Percentiles rank a stretch among this genome's conserved stretches.
Evolutionary conservation across 1,140 invertebrate genomes (phyloP).

Genomic region (Hycleus phaleratus): DNA sequence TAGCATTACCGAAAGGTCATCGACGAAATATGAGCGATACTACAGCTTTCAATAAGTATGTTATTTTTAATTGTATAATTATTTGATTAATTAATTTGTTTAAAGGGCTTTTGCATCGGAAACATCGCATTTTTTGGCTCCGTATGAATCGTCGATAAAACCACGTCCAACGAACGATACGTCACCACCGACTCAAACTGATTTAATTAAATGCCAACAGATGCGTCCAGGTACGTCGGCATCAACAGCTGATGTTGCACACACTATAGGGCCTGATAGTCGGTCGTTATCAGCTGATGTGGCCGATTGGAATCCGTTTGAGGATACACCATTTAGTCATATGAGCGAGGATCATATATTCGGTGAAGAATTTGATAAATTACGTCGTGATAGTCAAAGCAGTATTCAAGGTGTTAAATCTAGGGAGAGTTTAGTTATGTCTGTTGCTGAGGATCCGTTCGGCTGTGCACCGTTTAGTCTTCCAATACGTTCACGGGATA

Average conservation of each 20-base stretch:
- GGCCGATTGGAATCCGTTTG: conserved; percentile 77
- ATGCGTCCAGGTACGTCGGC: conserved; percentile 30
- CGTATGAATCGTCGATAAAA: conserved; percentile 61
- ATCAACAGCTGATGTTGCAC: conserved; percentile 36
- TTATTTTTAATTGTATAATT: conserved; percentile 7
- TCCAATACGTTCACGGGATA: conserved; percentile 42
- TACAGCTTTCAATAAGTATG: conserved; percentile 76
- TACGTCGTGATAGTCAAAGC: conserved; percentile 67
- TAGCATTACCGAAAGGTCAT: conserved; percentile 49
- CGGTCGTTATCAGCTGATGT: conserved; percentile 56
- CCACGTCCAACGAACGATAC: conserved; percentile 42
- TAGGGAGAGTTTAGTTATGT: conserved; percentile 66
- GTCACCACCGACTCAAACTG: conserved; percentile 17
- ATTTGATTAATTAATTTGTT: neutral
- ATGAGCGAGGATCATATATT: conserved; percentile 79
- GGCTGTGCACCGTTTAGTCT: conserved; percentile 72
- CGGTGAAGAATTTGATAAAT: conserved; percentile 80
- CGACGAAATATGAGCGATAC: conserved; percentile 80
- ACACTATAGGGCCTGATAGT: conserved; percentile 42
- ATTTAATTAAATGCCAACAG: conserved; percentile 4
- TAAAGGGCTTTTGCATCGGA: conserved; percentile 63
- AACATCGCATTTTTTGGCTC: conserved; percentile 66
- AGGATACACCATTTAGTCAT: conserved; percentile 61
- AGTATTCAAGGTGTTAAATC: conserved; percentile 72
- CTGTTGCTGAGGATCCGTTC: conserved; percentile 71